Percentiles rank a stretch among this genome's conserved stretches.
Conservation (phyloP, 2,113 vertebrate species). For the Rutilus rutilus region DNA sequence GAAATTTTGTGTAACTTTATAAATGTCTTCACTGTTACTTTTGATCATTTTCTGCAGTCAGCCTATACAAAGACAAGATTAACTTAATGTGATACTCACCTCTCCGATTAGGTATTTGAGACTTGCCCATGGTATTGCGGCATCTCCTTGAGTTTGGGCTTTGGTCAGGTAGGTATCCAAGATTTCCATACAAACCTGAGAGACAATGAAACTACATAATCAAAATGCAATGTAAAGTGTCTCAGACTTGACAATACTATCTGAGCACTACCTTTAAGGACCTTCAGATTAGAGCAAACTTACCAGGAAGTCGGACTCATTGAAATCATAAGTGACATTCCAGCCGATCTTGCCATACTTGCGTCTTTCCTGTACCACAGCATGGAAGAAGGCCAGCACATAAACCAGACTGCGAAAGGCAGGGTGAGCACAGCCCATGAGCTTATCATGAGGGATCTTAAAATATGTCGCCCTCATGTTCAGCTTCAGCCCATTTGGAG, state of each 20-base stretch:
- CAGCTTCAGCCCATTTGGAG: slow-evolving; percentile 92
- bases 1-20: background rate
- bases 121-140: slow-evolving; percentile 89
- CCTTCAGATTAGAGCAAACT: background rate
- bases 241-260: background rate
- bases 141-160: slow-evolving; percentile 83
- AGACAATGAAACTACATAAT: slow-evolving; percentile 22
- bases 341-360: slow-evolving; percentile 98
- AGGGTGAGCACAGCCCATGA: slow-evolving; percentile 83
- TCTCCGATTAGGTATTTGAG: slow-evolving; percentile 96
- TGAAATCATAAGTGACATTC: slow-evolving; percentile 95
- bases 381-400: slow-evolving; percentile 93
- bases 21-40: background rate
- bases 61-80: background rate
- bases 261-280: background rate
- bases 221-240: background rate
- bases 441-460: slow-evolving; percentile 80
- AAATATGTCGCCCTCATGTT: slow-evolving; percentile 94
- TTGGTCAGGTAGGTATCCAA: slow-evolving; percentile 90
- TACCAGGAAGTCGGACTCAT: slow-evolving; percentile 95
- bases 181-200: slow-evolving; percentile 96
- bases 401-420: slow-evolving; percentile 89
- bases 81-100: slow-evolving; percentile 71
- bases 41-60: background rate
- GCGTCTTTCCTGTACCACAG: slow-evolving; percentile 93